Evolutionary conservation across 2,113 vertebrate species (phyloP).

Genomic region (Mustelus asterias): DNA sequence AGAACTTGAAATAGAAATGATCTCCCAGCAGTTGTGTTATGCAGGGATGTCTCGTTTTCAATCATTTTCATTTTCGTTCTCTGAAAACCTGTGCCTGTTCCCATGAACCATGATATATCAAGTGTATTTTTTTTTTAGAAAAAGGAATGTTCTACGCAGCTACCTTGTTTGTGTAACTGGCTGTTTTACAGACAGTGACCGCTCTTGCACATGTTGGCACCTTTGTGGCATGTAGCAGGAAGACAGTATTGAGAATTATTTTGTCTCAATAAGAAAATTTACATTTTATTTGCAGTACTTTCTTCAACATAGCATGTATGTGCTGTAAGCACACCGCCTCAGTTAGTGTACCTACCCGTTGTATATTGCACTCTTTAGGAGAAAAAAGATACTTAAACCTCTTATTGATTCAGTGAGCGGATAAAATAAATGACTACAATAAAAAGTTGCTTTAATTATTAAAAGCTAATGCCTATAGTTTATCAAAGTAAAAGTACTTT

Average conservation of each 20-base stretch:
- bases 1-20: not conserved
- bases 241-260: conserved; percentile 28
- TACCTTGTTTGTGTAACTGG: not conserved
- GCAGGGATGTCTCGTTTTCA: not conserved
- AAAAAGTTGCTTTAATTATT: conserved; percentile 31
- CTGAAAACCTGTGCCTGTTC: not conserved
- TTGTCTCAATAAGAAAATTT: not conserved
- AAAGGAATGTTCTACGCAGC: not conserved
- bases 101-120: not conserved
- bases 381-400: not conserved
- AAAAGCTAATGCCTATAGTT: conserved; percentile 2
- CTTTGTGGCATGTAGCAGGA: not conserved
- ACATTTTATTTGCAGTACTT: conserved; percentile 16
- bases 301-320: not conserved
- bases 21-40: not conserved
- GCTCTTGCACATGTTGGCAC: not conserved
- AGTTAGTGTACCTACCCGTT: not conserved
- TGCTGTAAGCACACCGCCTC: not conserved
- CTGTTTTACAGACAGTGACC: not conserved
- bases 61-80: not conserved
- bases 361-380: conserved; percentile 39
- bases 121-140: not conserved
- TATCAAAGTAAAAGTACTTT: conserved; percentile 31
- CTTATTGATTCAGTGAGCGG: not conserved
- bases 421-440: conserved; percentile 8